Conservation (phyloP, 1,140 invertebrate species). For the Ooceraea biroi region DNA sequence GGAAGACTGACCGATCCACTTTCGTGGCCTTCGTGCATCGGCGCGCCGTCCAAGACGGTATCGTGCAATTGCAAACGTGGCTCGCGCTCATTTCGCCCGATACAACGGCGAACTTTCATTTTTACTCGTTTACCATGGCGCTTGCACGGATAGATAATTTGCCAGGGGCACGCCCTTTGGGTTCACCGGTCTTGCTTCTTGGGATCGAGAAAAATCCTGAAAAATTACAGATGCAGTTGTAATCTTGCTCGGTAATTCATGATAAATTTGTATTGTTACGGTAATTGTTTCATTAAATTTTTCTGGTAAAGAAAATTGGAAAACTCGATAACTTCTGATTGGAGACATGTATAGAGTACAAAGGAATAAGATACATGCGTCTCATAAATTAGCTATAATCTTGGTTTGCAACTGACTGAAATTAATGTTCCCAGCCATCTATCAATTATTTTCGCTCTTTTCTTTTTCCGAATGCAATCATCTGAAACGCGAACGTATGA, state of each 20-base stretch:
- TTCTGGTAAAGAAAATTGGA: neutral
- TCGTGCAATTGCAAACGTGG: constrained; percentile 23
- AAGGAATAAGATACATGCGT: neutral
- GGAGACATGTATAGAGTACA: neutral
- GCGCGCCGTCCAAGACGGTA: constrained; percentile 10
- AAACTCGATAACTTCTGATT: neutral
- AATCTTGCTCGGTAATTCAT: neutral
- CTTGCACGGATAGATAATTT: constrained; percentile 14
- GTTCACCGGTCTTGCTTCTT: neutral
- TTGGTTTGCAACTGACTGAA: neutral
- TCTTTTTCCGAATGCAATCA: neutral
- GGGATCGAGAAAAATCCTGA: constrained; percentile 9
- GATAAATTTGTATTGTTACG: neutral
- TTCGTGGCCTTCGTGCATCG: constrained; percentile 78
- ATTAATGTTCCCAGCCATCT: neutral
- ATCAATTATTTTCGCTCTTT: neutral
- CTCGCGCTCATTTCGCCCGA: neutral
- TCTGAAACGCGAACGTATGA: neutral
- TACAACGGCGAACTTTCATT: constrained; percentile 74
- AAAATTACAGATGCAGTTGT: neutral
- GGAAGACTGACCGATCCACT: constrained; percentile 78
- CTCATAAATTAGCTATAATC: constrained; percentile 13
- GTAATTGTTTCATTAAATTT: neutral
- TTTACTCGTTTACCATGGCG: constrained; percentile 57
- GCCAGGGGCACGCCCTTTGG: constrained; percentile 3